Evolutionary conservation across 2,797 vertebrate genomes (phyloP).

Genomic region (Anisognathus igniventris): DNA sequence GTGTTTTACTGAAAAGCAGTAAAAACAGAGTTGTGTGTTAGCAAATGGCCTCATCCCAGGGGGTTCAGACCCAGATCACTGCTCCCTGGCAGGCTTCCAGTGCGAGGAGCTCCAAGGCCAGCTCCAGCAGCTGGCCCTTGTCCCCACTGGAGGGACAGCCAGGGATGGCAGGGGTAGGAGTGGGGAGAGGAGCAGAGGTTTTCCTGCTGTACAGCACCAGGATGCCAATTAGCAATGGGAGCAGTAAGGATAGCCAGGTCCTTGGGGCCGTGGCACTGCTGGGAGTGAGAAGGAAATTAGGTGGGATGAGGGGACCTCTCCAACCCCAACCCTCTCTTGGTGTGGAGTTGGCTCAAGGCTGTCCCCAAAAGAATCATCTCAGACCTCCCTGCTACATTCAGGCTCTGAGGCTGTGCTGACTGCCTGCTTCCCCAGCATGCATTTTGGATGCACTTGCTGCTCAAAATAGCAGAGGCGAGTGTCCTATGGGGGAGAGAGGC

Average conservation of each 20-base stretch:
- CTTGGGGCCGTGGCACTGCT: neutral
- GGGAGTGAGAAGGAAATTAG: neutral
- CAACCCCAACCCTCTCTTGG: too few species aligned
- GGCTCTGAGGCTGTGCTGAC: neutral
- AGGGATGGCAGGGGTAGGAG: neutral
- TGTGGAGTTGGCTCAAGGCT: neutral
- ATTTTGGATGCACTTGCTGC: constrained; percentile 38
- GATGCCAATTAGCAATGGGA: neutral
- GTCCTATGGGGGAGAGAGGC: constrained; percentile 35
- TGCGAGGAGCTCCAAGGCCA: neutral
- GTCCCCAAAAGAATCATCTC: neutral
- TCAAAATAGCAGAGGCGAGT: constrained; percentile 44
- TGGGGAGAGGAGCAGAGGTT: fast-evolving
- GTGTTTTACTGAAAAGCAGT: neutral
- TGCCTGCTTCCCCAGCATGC: neutral
- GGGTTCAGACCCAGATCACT: neutral
- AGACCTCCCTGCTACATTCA: neutral
- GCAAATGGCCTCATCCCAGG: neutral
- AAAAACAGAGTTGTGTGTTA: neutral
- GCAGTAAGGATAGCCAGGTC: neutral
- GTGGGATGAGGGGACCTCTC: neutral
- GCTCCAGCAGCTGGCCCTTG: neutral
- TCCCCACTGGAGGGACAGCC: neutral
- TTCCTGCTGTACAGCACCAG: neutral
- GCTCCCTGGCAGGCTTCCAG: neutral